Conservation (phyloP, 1,140 invertebrate species). For the Brachionus plicatilis region DNA sequence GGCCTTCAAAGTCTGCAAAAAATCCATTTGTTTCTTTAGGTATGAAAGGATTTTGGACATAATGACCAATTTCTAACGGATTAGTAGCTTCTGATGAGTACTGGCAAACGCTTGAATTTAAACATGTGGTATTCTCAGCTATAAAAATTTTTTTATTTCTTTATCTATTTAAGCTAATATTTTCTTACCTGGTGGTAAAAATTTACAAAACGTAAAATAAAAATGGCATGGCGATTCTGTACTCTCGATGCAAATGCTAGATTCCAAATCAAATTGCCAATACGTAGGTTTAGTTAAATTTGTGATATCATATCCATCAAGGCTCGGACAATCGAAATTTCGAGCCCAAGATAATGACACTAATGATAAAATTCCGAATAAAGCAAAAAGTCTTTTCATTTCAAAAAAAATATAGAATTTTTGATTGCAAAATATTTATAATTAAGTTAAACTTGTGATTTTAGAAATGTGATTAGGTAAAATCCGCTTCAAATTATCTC, state of each 20-base stretch:
- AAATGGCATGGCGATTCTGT: background rate
- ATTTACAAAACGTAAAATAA: conserved; percentile 38
- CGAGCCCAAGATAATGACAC: background rate
- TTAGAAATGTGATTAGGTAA: background rate
- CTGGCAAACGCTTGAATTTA: conserved; percentile 27
- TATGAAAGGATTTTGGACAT: conserved; percentile 2
- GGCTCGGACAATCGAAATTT: background rate
- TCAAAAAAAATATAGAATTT: background rate
- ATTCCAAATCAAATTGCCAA: conserved; percentile 13
- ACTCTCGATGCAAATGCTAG: background rate
- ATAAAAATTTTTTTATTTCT: background rate
- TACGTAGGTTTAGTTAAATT: background rate
- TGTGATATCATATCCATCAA: conserved; percentile 21
- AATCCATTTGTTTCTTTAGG: conserved; percentile 27
- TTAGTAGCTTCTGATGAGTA: background rate
- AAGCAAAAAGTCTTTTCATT: background rate
- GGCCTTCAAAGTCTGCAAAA: background rate
- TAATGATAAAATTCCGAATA: background rate
- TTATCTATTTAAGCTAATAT: background rate
- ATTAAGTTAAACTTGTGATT: background rate
- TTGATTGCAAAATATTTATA: background rate
- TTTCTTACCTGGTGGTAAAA: background rate
- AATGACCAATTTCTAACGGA: conserved; percentile 21
- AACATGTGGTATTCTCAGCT: background rate
- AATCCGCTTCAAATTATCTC: background rate